phyloP scores from a whole-genome alignment of 2,113 vertebrate species.

The Heterochromis multidens region DNA sequence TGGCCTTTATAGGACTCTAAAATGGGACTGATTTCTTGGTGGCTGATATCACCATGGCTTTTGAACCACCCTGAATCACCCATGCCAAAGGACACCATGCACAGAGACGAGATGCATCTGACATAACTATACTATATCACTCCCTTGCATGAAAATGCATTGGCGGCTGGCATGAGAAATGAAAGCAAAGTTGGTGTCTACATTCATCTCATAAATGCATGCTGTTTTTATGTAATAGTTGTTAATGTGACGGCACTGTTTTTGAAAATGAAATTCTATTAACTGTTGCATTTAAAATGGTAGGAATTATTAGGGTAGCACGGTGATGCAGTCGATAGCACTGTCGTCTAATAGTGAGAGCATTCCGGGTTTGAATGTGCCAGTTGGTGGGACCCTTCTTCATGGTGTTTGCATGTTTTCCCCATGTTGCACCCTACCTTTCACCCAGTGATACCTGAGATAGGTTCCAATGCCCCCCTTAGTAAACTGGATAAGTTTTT shows the following conservation, averaged over 20 bases:
- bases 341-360: neutral
- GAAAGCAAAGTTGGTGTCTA: neutral
- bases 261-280: neutral
- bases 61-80: neutral
- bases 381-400: accelerated
- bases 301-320: neutral
- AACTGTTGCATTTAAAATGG: neutral
- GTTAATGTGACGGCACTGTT: neutral
- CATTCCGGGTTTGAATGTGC: neutral
- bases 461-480: neutral
- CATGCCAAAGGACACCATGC: neutral
- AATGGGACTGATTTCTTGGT: neutral
- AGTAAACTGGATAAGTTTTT: neutral
- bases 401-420: neutral
- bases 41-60: neutral
- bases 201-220: neutral
- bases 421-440: neutral
- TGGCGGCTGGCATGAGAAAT: neutral
- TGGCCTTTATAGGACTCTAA: neutral
- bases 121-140: neutral
- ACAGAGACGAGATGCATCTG: neutral
- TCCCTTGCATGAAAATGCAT: neutral
- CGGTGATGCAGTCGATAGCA: neutral
- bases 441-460: neutral
- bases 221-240: neutral